Base-by-base conservation (phyloP, 2,888 invertebrate species). In the Morpho helenor region DNA sequence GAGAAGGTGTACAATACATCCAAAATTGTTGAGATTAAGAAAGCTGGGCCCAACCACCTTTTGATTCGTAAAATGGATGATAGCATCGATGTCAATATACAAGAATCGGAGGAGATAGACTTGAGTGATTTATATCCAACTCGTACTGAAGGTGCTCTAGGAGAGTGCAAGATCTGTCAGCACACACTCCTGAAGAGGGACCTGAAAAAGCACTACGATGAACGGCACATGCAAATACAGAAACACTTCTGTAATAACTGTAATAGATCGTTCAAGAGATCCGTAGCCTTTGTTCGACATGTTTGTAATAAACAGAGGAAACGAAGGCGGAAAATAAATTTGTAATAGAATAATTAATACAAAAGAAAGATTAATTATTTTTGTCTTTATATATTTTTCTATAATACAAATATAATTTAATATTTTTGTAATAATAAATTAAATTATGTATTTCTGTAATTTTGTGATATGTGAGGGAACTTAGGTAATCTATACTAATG, bases 1-100 rank as follows among this genome's bases (percentile, higher is more conserved):
- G 86, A 86, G 50, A 77, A 70, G 7, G 84, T 84, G 0, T 49
- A 66, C 0, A 81, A 85, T 51, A 67, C 78, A 0, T 64, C 78
- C 2, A 64, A 63, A 0, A 57, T 83, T 0, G 68, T 83, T 0
- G 74, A 84, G 66, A 81, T 86, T 0, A 78, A 66, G n/a, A 84
- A 83, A 55, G 68, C 71, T 0, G 71, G 72, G 0, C 61, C 62
- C 0, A 84, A 78, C 10, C 63, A 65, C 0, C 54, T 84, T 1
- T 51, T 82, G 0, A 71, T 86, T 67, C 67, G 72, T 7, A 74
- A 70, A 59, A 49, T 75, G 0, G 63, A 73, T 0, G 64, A 70
- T 0, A 67, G 70, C 0, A 68, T 68, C 0, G 54, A 67, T 1
- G 68, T 77, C 0, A 69, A 68, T 53, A 65, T 76, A 0, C 66